phyloP scores from a whole-genome alignment of 2,797 vertebrate species.

The Hydrophis major region DNA sequence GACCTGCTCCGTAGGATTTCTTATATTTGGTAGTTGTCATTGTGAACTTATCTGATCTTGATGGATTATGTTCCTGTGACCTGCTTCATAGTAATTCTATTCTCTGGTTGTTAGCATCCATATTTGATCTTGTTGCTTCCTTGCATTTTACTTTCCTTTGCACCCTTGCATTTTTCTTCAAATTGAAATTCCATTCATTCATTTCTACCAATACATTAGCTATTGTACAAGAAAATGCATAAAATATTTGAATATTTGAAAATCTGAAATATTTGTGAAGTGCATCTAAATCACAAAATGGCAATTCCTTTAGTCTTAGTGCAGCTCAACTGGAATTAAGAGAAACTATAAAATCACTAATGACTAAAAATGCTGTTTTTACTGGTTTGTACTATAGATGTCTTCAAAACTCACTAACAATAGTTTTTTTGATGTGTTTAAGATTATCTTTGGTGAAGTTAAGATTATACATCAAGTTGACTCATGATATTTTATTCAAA shows the following conservation, averaged over 20 bases:
- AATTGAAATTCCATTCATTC: neutral
- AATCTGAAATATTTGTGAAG: neutral
- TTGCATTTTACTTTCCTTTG: neutral
- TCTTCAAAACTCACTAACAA: neutral
- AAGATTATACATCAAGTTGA: neutral
- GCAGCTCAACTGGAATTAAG: neutral
- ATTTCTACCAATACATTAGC: neutral
- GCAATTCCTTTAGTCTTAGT: neutral
- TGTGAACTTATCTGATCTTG: neutral
- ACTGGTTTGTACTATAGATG: neutral
- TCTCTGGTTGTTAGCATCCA: neutral
- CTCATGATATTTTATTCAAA: neutral
- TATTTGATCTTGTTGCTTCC: neutral
- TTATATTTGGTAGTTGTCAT: neutral
- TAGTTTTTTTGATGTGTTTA: neutral
- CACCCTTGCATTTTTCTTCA: neutral
- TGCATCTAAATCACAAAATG: neutral
- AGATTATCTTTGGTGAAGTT: neutral
- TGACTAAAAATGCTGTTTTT: neutral
- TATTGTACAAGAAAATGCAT: neutral
- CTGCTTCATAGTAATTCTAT: neutral
- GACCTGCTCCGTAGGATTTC: neutral
- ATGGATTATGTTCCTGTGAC: neutral
- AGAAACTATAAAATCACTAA: neutral
- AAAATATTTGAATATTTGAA: too few species aligned